Evolutionary conservation across 2,113 vertebrate species (phyloP), one percentile per base, ranked within the genome.

Genomic region (Chlamydotis undulata): DNA sequence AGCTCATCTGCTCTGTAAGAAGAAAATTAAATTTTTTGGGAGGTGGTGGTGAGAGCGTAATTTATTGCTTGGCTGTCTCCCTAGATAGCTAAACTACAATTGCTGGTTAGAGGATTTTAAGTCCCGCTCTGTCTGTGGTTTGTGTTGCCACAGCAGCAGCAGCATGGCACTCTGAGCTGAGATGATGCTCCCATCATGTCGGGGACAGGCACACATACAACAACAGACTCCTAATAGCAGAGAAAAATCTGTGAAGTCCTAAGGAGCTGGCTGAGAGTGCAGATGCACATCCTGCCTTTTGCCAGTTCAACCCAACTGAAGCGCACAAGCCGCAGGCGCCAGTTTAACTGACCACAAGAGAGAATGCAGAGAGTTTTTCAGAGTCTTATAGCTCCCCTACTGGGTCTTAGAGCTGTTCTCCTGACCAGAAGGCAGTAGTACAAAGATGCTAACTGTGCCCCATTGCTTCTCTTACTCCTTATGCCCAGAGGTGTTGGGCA

Each of bases 161-260:
- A 78, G 33, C 1, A 0, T 25, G 37, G 68, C 28, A 26, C 29
- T 52, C 37, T 10, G n/a, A 79, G 50, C 37, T 6, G 31, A 70
- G 47, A 14, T 22, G 35, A 63, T 18, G 41, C 35, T 83, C 41
- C n/a, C 1, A 1, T 61, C 35, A 5, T 2, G 6, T 4, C 0
- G 0, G 10, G 31, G 69, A 35, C 29, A 37, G 64, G 55, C 17
- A 59, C 47, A 26, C 35, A 25, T 4, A 65, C 7, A 29, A 0
- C 53, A 78, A 7, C 47, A n/a, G 13, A 47, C 15, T 52, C 2
- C 1, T 11, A 45, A 60, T 19, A 35, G 25, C 39, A 79, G 31
- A 39, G 64, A 14, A 35, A 35, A 79, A 50, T 43, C 39, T 35
- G 24, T 52, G 55, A 67, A 49, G 37, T 53, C 64, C 43, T 37